phyloP scores from a whole-genome alignment of 2,797 vertebrate genomes.

The Megalops cyprinoides region DNA sequence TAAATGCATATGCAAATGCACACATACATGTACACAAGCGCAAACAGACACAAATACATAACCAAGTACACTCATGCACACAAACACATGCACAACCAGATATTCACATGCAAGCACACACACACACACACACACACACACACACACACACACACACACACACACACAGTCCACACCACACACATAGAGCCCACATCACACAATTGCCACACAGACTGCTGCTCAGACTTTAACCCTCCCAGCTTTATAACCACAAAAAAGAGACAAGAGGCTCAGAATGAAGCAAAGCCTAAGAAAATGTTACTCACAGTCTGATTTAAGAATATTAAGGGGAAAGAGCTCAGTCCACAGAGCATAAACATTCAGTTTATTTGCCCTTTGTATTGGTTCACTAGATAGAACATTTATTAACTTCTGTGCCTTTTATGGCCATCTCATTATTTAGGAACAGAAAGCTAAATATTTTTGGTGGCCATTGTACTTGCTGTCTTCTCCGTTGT shows the following conservation, averaged over 20 bases:
- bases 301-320: neutral
- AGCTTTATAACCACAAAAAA: neutral
- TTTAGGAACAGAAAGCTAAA: conserved; percentile 55
- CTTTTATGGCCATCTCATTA: conserved; percentile 58
- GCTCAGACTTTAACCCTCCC: neutral
- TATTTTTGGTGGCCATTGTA: conserved; percentile 60
- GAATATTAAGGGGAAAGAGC: neutral
- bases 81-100: too few relatives aligned
- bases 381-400: conserved; percentile 37
- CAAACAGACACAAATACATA: conserved; percentile 7
- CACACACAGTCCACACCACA: neutral
- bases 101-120: neutral
- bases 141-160: neutral
- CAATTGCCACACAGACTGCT: neutral
- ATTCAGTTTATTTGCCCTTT: conserved; percentile 17
- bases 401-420: conserved; percentile 49
- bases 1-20: too few relatives aligned
- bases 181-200: neutral
- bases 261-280: neutral
- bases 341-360: neutral
- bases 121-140: neutral
- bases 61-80: conserved; percentile 20
- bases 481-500: conserved; percentile 50
- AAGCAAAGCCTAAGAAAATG: neutral
- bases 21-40: neutral